A percentile compares a stretch with the other conserved stretches of the same genome.
Conservation (phyloP, 1,140 invertebrate species). For the Nymphalis io region DNA sequence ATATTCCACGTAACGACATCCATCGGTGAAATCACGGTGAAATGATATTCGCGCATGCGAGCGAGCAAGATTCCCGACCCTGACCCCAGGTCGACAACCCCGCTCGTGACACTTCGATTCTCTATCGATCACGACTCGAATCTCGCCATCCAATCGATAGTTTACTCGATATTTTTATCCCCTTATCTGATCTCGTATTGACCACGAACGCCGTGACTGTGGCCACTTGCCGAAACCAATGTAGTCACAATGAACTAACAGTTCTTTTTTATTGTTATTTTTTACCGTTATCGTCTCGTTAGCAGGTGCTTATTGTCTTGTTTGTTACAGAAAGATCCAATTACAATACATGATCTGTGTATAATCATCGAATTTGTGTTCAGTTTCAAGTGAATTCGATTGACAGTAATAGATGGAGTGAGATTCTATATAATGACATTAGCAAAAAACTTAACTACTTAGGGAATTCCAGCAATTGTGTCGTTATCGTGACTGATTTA, state of each 20-base stretch:
- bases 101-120: constrained; percentile 78
- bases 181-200: constrained; percentile 69
- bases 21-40: constrained; percentile 64
- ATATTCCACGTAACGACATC: constrained; percentile 75
- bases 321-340: constrained; percentile 32
- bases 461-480: background rate
- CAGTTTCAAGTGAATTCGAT: constrained; percentile 3
- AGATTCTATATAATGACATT: background rate
- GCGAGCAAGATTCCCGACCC: constrained; percentile 67
- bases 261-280: constrained; percentile 68
- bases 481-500: constrained; percentile 29
- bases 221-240: constrained; percentile 62
- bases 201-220: constrained; percentile 61
- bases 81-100: constrained; percentile 70
- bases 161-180: constrained; percentile 73
- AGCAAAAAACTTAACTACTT: background rate
- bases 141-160: constrained; percentile 68
- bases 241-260: constrained; percentile 63
- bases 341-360: constrained; percentile 38
- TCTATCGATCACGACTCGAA: constrained; percentile 78
- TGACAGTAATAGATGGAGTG: background rate
- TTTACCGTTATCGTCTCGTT: constrained; percentile 65
- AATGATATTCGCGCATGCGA: constrained; percentile 73
- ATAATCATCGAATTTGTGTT: constrained; percentile 26
- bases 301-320: constrained; percentile 63